Evolutionary conservation across 2,888 invertebrate species (phyloP).

Genomic region (Thereva unica): DNA sequence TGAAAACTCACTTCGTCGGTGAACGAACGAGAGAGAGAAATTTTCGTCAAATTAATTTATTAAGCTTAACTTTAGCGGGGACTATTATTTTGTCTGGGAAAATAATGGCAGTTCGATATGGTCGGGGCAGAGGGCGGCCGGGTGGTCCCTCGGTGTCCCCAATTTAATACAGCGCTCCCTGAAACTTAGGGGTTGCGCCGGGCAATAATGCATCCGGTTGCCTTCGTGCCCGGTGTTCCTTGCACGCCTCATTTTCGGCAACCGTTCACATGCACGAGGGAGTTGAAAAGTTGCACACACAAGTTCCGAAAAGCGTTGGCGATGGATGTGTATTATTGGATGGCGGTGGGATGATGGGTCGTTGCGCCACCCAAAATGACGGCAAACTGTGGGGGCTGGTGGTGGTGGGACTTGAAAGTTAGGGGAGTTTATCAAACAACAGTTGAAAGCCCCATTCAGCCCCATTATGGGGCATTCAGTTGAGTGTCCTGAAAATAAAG

Average conservation of each 20-base stretch:
- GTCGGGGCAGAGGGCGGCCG: neutral
- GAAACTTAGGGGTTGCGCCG: constrained; percentile 2
- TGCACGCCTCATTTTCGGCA: neutral
- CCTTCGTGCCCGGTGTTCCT: neutral
- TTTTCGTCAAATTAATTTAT: constrained; percentile 34
- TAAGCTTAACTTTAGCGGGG: constrained; percentile 20
- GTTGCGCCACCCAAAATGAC: too few species aligned
- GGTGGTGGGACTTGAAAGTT: constrained; percentile 14
- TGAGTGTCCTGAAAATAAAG: constrained; percentile 29
- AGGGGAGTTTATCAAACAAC: constrained; percentile 35
- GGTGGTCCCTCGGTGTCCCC: neutral
- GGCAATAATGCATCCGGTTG: neutral
- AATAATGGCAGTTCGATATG: constrained; percentile 7
- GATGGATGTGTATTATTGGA: constrained; percentile 10
- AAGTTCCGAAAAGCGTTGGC: neutral
- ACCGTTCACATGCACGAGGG: neutral
- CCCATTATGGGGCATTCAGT: constrained; percentile 31
- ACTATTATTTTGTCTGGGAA: constrained; percentile 18
- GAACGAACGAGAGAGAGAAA: neutral
- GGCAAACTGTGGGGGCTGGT: too few species aligned
- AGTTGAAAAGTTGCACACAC: constrained; percentile 12
- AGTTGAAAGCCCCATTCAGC: constrained; percentile 33
- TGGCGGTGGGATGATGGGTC: too few species aligned
- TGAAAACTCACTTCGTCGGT: too few species aligned
- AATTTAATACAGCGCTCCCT: neutral